Conservation (phyloP, 2,797 vertebrate species). For the Cirrhinus mrigala region DNA sequence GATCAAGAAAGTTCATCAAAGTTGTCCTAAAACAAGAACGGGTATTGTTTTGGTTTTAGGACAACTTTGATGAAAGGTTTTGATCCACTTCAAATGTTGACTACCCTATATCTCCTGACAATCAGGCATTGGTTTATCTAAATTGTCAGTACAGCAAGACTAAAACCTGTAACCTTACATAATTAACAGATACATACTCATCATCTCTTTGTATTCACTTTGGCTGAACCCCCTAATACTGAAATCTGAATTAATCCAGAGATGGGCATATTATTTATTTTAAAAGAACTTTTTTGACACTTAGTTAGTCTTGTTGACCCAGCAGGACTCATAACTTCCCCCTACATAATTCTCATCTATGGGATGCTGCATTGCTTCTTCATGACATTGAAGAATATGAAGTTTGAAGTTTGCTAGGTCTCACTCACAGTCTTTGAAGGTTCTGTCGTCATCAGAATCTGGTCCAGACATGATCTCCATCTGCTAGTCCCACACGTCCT, state of each 20-base stretch:
- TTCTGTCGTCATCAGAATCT: conserved; percentile 78
- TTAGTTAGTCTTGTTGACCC: neutral
- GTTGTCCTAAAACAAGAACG: no score
- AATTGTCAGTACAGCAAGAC: neutral
- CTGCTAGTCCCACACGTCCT: conserved; percentile 75
- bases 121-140: neutral
- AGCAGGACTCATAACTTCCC: neutral
- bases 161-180: neutral
- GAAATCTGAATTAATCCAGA: neutral
- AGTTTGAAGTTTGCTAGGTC: neutral
- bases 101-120: neutral
- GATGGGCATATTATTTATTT: neutral
- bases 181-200: neutral
- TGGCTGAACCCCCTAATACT: neutral
- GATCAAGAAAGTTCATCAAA: no score
- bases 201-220: neutral
- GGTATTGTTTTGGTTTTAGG: no score
- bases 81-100: no score
- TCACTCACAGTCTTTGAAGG: conserved; percentile 90
- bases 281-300: neutral
- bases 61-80: no score
- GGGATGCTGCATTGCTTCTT: neutral
- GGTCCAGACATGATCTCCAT: conserved; percentile 80
- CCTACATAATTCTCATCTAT: neutral
- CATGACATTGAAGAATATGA: no score